phyloP scores from a whole-genome alignment of 2,797 vertebrate species.

The Rhabdomys pumilio region DNA sequence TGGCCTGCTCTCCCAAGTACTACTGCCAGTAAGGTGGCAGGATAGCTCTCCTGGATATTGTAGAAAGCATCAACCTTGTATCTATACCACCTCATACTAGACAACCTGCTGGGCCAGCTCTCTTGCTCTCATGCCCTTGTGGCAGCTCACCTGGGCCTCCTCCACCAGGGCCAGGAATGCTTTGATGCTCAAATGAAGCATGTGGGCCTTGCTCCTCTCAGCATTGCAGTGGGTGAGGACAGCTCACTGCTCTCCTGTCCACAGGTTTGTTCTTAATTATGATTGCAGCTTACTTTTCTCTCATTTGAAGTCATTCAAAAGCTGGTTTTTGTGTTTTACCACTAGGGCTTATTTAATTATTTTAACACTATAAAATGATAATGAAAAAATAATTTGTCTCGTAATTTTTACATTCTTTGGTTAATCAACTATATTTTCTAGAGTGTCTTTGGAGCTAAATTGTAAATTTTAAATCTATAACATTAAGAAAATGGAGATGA shows the following conservation, averaged over 20 bases:
- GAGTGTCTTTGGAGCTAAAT: too few relatives aligned
- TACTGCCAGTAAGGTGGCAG: neutral
- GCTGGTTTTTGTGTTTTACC: neutral
- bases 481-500: too few relatives aligned
- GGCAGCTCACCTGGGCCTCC: neutral
- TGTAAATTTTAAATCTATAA: too few relatives aligned
- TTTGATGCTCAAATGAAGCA: neutral
- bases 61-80: neutral
- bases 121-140: neutral
- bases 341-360: too few relatives aligned
- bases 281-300: slow-evolving; percentile 61
- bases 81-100: neutral
- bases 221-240: neutral
- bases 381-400: too few relatives aligned
- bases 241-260: too few relatives aligned
- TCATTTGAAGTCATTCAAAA: slow-evolving; percentile 14
- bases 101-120: neutral
- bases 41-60: neutral
- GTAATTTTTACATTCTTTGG: too few relatives aligned
- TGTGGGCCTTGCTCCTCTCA: neutral
- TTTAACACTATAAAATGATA: too few relatives aligned
- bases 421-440: too few relatives aligned
- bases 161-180: neutral
- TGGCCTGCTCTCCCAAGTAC: neutral
- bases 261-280: slow-evolving; percentile 15